Evolutionary conservation across 2,113 vertebrate genomes (phyloP).

Genomic region (Typhlomys cinereus): DNA sequence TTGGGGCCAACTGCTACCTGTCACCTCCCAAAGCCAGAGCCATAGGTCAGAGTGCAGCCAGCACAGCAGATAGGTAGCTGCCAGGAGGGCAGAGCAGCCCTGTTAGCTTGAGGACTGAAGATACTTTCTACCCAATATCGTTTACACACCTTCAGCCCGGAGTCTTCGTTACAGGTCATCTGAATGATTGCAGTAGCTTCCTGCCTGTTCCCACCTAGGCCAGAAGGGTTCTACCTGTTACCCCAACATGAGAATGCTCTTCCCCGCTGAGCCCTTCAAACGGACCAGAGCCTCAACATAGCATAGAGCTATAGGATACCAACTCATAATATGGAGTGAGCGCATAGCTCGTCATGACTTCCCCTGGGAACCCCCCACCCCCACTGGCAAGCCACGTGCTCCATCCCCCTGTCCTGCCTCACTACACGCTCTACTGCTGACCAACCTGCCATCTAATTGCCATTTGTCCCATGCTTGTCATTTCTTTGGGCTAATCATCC

Average conservation of each 20-base stretch:
- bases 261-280: neutral
- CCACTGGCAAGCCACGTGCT: neutral
- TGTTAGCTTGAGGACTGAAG: neutral
- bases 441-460: neutral
- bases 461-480: neutral
- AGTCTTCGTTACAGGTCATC: neutral
- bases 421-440: neutral
- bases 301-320: neutral
- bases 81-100: neutral
- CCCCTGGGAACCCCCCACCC: neutral
- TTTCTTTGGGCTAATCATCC: neutral
- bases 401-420: neutral
- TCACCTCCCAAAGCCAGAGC: neutral
- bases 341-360: neutral
- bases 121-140: neutral
- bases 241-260: neutral
- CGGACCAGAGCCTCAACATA: neutral
- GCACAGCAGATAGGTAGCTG: neutral
- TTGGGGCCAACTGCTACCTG: neutral
- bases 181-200: neutral
- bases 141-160: neutral
- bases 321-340: neutral
- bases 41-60: neutral
- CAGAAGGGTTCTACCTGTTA: neutral
- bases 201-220: neutral